phyloP scores from a whole-genome alignment of 2,113 vertebrate genomes.

The Porphyrio hochstetteri region DNA sequence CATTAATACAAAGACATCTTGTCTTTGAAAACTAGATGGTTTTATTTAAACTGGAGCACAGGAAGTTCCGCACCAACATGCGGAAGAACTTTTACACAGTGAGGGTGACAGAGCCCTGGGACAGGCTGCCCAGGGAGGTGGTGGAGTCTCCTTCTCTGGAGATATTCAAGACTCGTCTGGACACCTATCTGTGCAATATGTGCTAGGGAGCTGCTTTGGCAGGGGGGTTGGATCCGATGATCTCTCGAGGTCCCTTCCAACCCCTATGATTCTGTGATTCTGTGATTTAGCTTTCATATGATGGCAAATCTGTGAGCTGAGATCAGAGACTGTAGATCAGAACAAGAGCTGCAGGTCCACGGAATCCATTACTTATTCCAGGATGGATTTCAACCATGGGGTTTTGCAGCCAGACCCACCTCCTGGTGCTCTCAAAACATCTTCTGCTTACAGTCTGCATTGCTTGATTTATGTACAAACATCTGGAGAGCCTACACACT shows the following conservation, averaged over 20 bases:
- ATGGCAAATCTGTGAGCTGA: neutral
- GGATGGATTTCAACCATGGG: neutral
- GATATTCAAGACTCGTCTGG: no score
- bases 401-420: neutral
- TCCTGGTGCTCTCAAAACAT: neutral
- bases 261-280: no score
- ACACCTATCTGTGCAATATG: no score
- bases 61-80: no score
- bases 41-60: no score
- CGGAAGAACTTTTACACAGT: no score
- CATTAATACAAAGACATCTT: neutral
- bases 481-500: neutral
- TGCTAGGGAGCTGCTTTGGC: no score
- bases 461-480: neutral
- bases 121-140: no score
- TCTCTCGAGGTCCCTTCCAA: no score
- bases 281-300: neutral
- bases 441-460: neutral
- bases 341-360: neutral
- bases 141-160: no score
- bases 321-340: neutral
- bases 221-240: no score
- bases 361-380: neutral
- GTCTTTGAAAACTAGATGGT: neutral
- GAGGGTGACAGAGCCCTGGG: no score